Evolutionary conservation across 2,113 vertebrate species (phyloP).

Genomic region (Antennarius striatus): DNA sequence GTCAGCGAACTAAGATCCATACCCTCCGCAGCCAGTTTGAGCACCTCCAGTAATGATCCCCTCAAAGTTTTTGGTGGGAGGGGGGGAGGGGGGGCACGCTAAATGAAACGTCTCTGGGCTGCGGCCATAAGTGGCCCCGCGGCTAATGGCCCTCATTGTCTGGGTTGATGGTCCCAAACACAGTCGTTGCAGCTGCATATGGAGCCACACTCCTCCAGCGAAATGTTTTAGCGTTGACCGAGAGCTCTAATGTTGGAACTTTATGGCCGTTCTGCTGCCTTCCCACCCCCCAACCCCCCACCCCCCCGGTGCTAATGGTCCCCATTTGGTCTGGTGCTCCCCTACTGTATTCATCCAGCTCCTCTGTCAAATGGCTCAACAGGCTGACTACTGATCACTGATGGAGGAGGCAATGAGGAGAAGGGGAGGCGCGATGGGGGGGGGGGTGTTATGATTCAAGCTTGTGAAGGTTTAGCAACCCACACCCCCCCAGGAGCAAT

Average conservation of each 20-base stretch:
- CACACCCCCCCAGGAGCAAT: conserved; percentile 30
- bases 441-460: conserved; percentile 43
- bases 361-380: conserved; percentile 61
- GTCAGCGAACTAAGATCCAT: conserved; percentile 60
- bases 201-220: conserved; percentile 38
- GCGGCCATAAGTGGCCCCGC: conserved; percentile 26
- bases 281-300: neutral
- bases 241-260: conserved; percentile 38
- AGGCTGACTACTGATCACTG: conserved; percentile 59
- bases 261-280: conserved; percentile 35
- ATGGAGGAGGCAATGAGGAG: conserved; percentile 63
- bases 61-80: conserved; percentile 13
- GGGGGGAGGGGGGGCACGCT: neutral
- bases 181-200: conserved; percentile 42
- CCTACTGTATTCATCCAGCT: conserved; percentile 21
- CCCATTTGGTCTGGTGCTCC: neutral
- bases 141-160: conserved; percentile 44
- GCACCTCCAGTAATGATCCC: conserved; percentile 33
- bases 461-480: conserved; percentile 44
- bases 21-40: conserved; percentile 52
- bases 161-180: conserved; percentile 56
- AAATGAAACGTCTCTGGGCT: conserved; percentile 39
- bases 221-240: conserved; percentile 51
- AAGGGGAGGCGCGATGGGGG: no score
- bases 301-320: conserved; percentile 19